Percentiles rank a stretch among this genome's conserved stretches.
phyloP scores from a whole-genome alignment of 2,888 invertebrate species.

The Ormyrus labotus region DNA sequence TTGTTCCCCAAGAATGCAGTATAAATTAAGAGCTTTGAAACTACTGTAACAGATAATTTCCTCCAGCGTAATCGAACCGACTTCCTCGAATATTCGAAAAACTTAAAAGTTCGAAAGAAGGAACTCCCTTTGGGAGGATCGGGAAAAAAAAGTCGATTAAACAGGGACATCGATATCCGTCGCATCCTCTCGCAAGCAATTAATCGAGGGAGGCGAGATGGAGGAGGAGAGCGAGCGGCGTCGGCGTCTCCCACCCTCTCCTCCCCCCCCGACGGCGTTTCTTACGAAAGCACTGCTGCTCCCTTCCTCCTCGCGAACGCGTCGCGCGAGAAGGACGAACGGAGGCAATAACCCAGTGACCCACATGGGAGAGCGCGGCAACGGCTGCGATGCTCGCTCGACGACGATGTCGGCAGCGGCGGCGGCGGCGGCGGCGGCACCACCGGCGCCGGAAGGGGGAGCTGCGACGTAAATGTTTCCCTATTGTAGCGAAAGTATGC shows the following conservation, averaged over 20 bases:
- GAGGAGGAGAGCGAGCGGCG: background rate
- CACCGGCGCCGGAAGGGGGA: background rate
- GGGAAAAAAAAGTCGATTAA: no score
- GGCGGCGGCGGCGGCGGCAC: no score
- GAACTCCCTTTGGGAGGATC: no score
- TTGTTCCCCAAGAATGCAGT: no score
- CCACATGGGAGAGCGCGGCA: slow-evolving; percentile 59
- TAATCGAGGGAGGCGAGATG: background rate
- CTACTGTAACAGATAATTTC: no score
- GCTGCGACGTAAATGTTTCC: slow-evolving; percentile 54
- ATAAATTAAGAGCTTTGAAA: no score
- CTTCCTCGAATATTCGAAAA: no score
- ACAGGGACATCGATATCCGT: no score
- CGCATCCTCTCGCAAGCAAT: background rate
- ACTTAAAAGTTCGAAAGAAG: no score
- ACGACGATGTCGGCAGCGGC: background rate
- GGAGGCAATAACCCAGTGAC: slow-evolving; percentile 69
- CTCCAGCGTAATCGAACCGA: no score
- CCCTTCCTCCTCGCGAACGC: background rate
- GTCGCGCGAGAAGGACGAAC: slow-evolving; percentile 54
- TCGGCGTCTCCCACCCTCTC: background rate
- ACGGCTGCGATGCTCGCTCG: background rate
- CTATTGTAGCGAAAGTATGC: slow-evolving; percentile 58
- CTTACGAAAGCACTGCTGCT: background rate
- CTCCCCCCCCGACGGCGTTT: background rate